These are phyloP conservation scores for Danaus plexippus DNA, from an alignment of 1,140 invertebrate genomes.

Conservation along the genomic window DNA sequence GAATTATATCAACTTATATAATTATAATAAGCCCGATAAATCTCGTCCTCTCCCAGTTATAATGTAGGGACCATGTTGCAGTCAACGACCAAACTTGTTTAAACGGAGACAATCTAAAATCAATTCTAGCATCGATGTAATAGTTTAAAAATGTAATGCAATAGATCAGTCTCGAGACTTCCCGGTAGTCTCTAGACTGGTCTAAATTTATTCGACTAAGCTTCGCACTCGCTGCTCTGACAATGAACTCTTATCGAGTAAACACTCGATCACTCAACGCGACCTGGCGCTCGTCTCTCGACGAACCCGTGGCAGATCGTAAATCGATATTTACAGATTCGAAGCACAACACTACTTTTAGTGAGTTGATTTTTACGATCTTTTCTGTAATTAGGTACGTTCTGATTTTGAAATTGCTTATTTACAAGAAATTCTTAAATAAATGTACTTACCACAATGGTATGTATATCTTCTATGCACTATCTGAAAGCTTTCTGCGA, in stretches of 20 bases:
- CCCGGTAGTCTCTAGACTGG: conserved; percentile 46
- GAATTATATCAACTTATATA: no score
- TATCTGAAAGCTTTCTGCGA: no score
- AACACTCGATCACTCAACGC: conserved; percentile 60
- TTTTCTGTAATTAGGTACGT: conserved; percentile 44
- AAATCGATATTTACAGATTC: conserved; percentile 58
- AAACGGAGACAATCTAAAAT: conserved; percentile 13
- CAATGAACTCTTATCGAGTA: conserved; percentile 67
- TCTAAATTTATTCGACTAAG: conserved; percentile 65
- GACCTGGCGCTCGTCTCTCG: conserved; percentile 58
- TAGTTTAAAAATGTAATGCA: conserved; percentile 31
- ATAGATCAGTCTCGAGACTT: conserved; percentile 43
- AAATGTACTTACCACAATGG: no score
- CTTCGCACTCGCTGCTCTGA: conserved; percentile 62
- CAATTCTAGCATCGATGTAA: conserved; percentile 16
- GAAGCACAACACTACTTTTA: conserved; percentile 55
- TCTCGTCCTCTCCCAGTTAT: no score
- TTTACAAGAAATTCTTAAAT: no score
- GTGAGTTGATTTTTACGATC: conserved; percentile 55
- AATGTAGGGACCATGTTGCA: no score
- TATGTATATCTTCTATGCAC: no score
- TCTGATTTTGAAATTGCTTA: conserved; percentile 34
- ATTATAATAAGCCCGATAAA: no score
- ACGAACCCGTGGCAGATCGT: conserved; percentile 49
- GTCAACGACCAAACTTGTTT: conserved; percentile 5